A percentile compares a stretch with the other conserved stretches of the same genome.
Conservation (phyloP, 1,140 invertebrate species). For the Drosophila pandora region DNA sequence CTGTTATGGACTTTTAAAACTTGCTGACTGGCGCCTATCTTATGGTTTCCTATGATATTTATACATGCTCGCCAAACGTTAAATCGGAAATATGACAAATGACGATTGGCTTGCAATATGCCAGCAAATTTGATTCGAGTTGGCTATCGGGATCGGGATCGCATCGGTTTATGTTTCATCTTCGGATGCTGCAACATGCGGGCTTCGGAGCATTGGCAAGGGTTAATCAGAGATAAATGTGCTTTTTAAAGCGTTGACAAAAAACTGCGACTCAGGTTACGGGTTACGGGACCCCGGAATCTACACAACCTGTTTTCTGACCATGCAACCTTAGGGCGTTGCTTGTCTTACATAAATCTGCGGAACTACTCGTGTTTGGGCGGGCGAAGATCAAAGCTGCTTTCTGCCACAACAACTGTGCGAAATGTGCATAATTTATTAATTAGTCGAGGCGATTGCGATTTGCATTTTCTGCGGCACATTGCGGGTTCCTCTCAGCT, state of each 20-base stretch:
- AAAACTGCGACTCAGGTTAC: conserved; percentile 35
- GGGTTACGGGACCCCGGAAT: conserved; percentile 17
- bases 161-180: conserved; percentile 55
- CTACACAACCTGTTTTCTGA: conserved; percentile 30
- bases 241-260: conserved; percentile 71
- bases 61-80: conserved; percentile 57
- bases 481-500: conserved; percentile 16
- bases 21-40: conserved; percentile 47
- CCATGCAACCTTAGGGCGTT: conserved; percentile 61
- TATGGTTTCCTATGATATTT: conserved; percentile 53
- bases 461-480: conserved; percentile 56
- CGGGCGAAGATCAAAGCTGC: conserved; percentile 67
- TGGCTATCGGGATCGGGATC: conserved; percentile 43
- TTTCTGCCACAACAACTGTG: conserved; percentile 52
- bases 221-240: conserved; percentile 77
- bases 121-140: conserved; percentile 39
- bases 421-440: conserved; percentile 77
- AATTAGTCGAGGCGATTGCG: conserved; percentile 61
- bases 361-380: conserved; percentile 71
- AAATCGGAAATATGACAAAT: conserved; percentile 65
- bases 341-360: conserved; percentile 72
- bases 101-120: conserved; percentile 60
- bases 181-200: conserved; percentile 42
- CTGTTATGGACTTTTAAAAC: conserved; percentile 41
- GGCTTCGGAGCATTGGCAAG: conserved; percentile 30